Evolutionary conservation across 2,797 vertebrate species (phyloP), one percentile per base, ranked within the genome.

Genomic region (Aplochiton taeniatus): DNA sequence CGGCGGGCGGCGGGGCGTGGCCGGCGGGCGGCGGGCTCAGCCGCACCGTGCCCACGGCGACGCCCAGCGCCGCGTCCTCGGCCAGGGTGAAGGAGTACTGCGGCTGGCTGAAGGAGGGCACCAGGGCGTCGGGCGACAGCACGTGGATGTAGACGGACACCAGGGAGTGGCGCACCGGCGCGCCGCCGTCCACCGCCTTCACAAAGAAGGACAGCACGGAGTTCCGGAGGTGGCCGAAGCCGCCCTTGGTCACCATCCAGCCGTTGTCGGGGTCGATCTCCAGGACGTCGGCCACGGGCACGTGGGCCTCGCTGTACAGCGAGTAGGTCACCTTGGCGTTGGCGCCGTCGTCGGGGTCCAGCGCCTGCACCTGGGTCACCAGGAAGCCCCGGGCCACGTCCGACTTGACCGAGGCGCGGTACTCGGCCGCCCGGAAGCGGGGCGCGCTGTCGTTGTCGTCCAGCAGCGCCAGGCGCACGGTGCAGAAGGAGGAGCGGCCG

Each of bases 231-330:
- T 96, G 95, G 83, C 90, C 93, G 75, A 99, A 97, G 74, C 86
- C 96, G 59, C 95, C 95, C 83, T 97, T 98, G 4, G 96, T 98
- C 64, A 98, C 95, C 92, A 99, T 95, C 97, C 97, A 99, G 55
- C 98, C 98, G 69, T 94, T 99, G 83, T 99, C 97, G n/a, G 95
- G 95, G 78, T 99, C 96, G 1, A 99, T 98, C 85, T 98, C 97
- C 79, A 99, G 89, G 63, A 96, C 92, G 74, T 98, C 94, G 8
- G 93, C 93, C 57, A 98, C 93, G 0, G 95, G 94, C 56, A 94
- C 88, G 0, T 95, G 95, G 16, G 95, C 95, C 78, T 98, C 96
- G 0, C 96, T 98, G 71, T 98, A 98, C 0, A 99, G 88, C 6
- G 97, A 98, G 79, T 98, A 99, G 1, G 91, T 93, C 61, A 99